Evolutionary conservation across 1,140 invertebrate species (phyloP).

Genomic region (Tetraneura akinire): DNA sequence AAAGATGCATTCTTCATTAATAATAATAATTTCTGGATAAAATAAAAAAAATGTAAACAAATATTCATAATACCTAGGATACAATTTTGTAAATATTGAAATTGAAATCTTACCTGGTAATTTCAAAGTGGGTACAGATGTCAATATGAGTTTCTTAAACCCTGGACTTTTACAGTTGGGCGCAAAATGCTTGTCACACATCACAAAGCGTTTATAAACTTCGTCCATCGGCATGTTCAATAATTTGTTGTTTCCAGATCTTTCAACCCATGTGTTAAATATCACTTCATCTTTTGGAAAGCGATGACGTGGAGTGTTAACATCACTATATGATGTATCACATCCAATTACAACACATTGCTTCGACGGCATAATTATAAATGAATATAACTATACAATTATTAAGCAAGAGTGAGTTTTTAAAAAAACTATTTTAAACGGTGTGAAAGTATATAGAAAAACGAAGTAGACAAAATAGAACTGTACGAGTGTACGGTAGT

Average conservation of each 20-base stretch:
- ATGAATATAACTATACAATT: neutral
- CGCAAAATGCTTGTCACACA: slow-evolving; percentile 18
- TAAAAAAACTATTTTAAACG: neutral
- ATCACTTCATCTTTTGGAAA: slow-evolving; percentile 1
- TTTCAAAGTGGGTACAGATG: neutral
- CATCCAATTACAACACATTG: slow-evolving; percentile 5
- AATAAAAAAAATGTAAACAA: too few relatives aligned
- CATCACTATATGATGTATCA: too few relatives aligned
- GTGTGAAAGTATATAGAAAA: neutral
- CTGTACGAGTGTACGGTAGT: neutral
- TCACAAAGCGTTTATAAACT: neutral
- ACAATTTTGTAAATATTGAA: too few relatives aligned
- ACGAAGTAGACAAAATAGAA: neutral
- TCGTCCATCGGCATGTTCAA: neutral
- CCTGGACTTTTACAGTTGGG: neutral
- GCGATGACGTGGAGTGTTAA: neutral
- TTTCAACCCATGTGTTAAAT: neutral
- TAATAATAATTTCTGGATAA: neutral
- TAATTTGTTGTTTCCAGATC: neutral
- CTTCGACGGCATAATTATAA: neutral
- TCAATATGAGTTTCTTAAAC: neutral
- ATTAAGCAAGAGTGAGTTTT: neutral
- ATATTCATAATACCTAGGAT: too few relatives aligned
- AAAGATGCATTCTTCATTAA: neutral
- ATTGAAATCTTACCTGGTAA: slow-evolving; percentile 3